Evolutionary conservation across 2,797 vertebrate species (phyloP), one percentile per base, ranked within the genome.

Genomic region (Oryzias dopingdopingensis): DNA sequence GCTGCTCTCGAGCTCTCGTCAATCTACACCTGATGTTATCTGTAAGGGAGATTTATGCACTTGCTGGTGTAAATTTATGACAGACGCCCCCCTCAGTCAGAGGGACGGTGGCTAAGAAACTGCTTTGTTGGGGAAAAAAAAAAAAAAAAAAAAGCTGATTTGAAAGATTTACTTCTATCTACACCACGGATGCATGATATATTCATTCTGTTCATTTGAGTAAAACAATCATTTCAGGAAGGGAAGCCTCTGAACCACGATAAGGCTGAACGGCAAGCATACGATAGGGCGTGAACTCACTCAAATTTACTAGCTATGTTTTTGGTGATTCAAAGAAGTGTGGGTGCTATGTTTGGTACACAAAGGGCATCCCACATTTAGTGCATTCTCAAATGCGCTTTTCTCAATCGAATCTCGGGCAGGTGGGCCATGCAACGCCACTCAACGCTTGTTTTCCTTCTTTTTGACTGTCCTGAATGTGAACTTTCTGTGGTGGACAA

Each of bases 151-250:
- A 78, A 70, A 61, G 61, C 74, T 51, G 86, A 90, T 90, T 88
- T 82, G 74, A 90, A 90, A 90, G 86, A 91, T 91, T 89, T 91
- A 91, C 91, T 91, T 90, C 85, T 77, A 90, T 91, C 86, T 84
- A 74, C 67, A 70, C 75, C 85, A 74, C 85, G 85, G 85, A 89
- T 86, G 88, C 79, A 89, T 89, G 86, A 92, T 92, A 84, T 84
- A 88, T 90, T 88, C 89, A 90, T 89, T 90, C 86, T 91, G 91
- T 90, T 91, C 90, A 90, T 92, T 90, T 91, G 82, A 91, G 85
- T 88, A 87, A 88, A 89, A 90, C 89, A 90, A 91, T 92, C 85
- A 90, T 89, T 92, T 88, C 84, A 70, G 80, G 61, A 67, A 75
- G 76, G 74, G 74, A 77, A 80, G 87, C 72, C 79, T 71, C 80